A percentile compares a stretch with the other conserved stretches of the same genome.
phyloP scores from a whole-genome alignment of 1,140 invertebrate species.

The Drosophila tristis region DNA sequence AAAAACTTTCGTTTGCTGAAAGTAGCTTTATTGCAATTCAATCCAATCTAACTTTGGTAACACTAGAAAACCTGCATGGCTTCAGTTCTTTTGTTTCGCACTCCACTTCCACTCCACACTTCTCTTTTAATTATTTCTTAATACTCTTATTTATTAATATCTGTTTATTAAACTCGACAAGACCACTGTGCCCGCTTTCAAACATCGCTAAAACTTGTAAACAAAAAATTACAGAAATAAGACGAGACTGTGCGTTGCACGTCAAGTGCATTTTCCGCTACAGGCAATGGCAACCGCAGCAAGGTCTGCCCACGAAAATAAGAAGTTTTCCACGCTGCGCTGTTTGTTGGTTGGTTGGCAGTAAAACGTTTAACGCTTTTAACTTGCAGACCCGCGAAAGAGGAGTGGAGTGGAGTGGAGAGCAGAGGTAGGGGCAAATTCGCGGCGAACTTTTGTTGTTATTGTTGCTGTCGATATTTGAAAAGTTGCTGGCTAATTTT shows the following conservation, averaged over 20 bases:
- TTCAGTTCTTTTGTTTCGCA: too few species aligned
- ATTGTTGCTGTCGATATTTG: slow-evolving; percentile 72
- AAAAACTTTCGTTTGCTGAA: too few species aligned
- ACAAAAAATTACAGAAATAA: slow-evolving; percentile 21
- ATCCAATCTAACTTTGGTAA: too few species aligned
- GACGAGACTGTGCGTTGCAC: slow-evolving; percentile 6
- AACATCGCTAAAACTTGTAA: background rate
- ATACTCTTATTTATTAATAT: too few species aligned
- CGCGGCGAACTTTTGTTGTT: slow-evolving; percentile 43
- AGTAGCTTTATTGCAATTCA: too few species aligned
- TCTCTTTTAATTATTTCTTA: too few species aligned
- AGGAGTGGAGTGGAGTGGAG: background rate
- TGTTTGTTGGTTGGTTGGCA: slow-evolving; percentile 22
- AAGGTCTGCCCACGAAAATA: slow-evolving; percentile 23
- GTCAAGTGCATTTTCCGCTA: slow-evolving; percentile 59
- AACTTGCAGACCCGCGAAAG: slow-evolving; percentile 34
- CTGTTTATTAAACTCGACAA: too few species aligned
- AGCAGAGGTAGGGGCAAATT: background rate
- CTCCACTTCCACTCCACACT: too few species aligned
- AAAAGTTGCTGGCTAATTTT: slow-evolving; percentile 74
- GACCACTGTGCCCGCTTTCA: slow-evolving; percentile 1
- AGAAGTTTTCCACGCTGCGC: slow-evolving; percentile 31
- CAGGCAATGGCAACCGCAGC: slow-evolving; percentile 11
- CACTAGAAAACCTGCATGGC: too few species aligned
- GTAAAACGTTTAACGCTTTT: slow-evolving; percentile 69